phyloP scores from a whole-genome alignment of 1,140 invertebrate species.

The Brachionus koreanus region DNA sequence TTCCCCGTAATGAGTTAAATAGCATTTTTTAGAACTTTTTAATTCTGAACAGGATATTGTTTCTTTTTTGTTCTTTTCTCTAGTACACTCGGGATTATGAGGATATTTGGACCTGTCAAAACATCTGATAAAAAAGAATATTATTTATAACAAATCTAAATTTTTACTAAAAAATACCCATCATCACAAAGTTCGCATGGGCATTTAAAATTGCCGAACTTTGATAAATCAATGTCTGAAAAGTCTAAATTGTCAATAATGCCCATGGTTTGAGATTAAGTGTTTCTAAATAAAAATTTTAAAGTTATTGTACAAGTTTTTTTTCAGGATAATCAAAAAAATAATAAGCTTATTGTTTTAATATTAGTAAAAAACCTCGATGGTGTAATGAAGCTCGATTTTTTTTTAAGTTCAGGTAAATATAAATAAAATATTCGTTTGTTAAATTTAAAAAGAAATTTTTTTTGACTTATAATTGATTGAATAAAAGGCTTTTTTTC shows the following conservation, averaged over 20 bases:
- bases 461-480: not conserved
- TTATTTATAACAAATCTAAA: not conserved
- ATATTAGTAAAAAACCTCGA: not conserved
- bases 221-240: not conserved
- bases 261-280: not conserved
- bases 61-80: not conserved
- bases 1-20: not conserved
- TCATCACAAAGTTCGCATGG: slow-evolving; percentile 2
- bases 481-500: not conserved
- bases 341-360: not conserved
- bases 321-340: not conserved
- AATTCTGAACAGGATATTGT: not conserved
- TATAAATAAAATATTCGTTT: not conserved
- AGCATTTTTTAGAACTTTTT: not conserved
- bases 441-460: not conserved
- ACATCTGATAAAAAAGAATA: not conserved
- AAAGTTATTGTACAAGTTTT: not conserved
- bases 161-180: not conserved
- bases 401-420: not conserved
- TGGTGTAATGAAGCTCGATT: not conserved
- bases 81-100: not conserved
- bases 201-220: not conserved
- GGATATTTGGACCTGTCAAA: not conserved
- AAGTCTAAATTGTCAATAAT: not conserved
- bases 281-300: not conserved